Evolutionary conservation across 1,140 invertebrate species (phyloP), one percentile per base, ranked within the genome.

Genomic region (Rhagoletis zephyria): DNA sequence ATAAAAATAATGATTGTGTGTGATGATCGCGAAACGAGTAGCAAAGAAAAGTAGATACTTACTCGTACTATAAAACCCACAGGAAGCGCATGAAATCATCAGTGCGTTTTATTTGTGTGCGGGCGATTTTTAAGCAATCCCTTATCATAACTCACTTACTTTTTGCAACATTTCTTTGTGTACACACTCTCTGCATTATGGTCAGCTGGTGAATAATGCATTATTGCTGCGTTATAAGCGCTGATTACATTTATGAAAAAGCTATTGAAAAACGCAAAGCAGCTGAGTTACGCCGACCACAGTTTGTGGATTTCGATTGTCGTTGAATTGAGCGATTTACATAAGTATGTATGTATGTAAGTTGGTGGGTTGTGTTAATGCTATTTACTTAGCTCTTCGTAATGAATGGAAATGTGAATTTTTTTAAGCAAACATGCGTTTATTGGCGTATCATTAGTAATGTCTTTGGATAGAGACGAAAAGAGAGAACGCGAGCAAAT

Each of bases 1-100:
- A 81, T 81, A 81, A 81, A 81, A 81, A 81, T 81, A 81, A 56
- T 81, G 74, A 42, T 48, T 81, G 74, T 81, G 74, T 59, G 48
- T 56, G 45, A 12, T 30, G 74, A 81, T 30, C 51, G 74, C 74
- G 74, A 56, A 81, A 56, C 48, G 74, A 19, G 56, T 51, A 4
- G 48, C 74, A 30, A 30, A 30, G 30, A 30, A 30, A 30, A 30
- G 30, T 30, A 30, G 30, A 30, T 30, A 30, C 30, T 30, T 30
- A 30, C 30, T 30, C 30, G 30, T 30, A 30, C 30, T 30, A 81
- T 59, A 48, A 81, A 56, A 81, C n/a, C 74, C 74, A 56, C 74
- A 81, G 74, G 74, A 81, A 81, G 45, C 45, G 74, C 74, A 81
- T 81, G 56, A 81, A 81, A 56, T 81, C 74, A 81, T 12, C 74